Base-by-base conservation (phyloP, 2,113 vertebrate species). In the Coptodon bakossiorum region DNA sequence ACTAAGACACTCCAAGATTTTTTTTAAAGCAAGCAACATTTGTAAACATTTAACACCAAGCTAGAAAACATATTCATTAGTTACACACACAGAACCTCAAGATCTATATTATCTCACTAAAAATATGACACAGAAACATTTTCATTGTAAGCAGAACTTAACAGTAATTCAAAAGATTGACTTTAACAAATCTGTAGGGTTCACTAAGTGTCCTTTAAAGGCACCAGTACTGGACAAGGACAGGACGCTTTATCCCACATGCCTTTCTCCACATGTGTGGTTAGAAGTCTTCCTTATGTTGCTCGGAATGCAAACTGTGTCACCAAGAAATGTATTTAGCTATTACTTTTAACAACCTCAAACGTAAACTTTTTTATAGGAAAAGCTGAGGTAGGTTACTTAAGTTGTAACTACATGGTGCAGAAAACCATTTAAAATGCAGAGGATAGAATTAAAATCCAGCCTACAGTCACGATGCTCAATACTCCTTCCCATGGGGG, bases 401-500 rank as follows among this genome's bases (percentile, higher is more conserved):
- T 91, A 84, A 89, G 82, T 82, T 86, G 83, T 91, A 94, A 93
- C 90, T 90, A 93, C 91, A 94, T 91, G 88, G 90, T 93, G 93
- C 95, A 93, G 90, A 84, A 94, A 93, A 86, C 89, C 83, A 94
- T 93, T 95, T 93, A 93, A 93, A 93, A 94, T 93, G 93, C 94
- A 93, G 86, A 85, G 90, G 92, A 92, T 91, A 91, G 88, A 93
- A 91, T 91, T 93, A 87, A 93, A 94, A 94, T 92, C 90, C 90
- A 93, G 56, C 92, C 91, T 85, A 93, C 86, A 92, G 94, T 90
- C 93, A 87, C 89, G 61, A 91, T 92, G 93, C 91, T 94, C 93
- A 92, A 94, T 94, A 94, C 86, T 85, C 76, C 86, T 90, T 94
- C 90, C 94, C 91, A 90, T 86, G 93, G 89, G 89, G 93, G 92